phyloP scores from a whole-genome alignment of 2,888 invertebrate genomes.

The Ophion obscuratus region DNA sequence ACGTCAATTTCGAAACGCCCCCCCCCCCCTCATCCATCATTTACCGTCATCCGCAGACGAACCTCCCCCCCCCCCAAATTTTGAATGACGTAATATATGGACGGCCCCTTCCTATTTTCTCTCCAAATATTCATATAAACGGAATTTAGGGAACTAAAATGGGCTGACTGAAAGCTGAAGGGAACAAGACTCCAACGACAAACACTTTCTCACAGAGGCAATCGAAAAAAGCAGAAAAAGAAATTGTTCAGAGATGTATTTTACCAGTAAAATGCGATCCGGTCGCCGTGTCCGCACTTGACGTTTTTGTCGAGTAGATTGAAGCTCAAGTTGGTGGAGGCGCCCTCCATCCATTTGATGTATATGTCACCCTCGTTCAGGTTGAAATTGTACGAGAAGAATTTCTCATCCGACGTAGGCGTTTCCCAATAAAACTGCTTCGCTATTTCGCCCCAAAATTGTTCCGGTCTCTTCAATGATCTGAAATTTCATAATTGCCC shows the following conservation, averaged over 20 bases:
- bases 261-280: conserved; percentile 97
- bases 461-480: conserved; percentile 94
- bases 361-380: conserved; percentile 94
- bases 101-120: too few relatives aligned
- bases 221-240: too few relatives aligned
- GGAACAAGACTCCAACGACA: too few relatives aligned
- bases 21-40: too few relatives aligned
- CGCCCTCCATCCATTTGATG: conserved; percentile 98
- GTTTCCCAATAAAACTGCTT: conserved; percentile 97
- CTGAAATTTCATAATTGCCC: conserved; percentile 66
- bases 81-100: too few relatives aligned
- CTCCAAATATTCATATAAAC: too few relatives aligned
- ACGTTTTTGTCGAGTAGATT: conserved; percentile 97
- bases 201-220: neutral
- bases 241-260: conserved; percentile 82
- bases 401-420: conserved; percentile 89
- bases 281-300: conserved; percentile 94
- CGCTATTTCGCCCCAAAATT: conserved; percentile 97
- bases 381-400: conserved; percentile 96
- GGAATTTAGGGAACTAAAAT: too few relatives aligned
- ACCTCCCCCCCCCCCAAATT: too few relatives aligned
- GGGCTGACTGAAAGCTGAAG: too few relatives aligned
- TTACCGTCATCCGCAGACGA: too few relatives aligned
- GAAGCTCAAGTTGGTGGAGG: conserved; percentile 97
- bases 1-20: too few relatives aligned